Evolutionary conservation across 2,888 invertebrate species (phyloP).

Genomic region (Allacma fusca): DNA sequence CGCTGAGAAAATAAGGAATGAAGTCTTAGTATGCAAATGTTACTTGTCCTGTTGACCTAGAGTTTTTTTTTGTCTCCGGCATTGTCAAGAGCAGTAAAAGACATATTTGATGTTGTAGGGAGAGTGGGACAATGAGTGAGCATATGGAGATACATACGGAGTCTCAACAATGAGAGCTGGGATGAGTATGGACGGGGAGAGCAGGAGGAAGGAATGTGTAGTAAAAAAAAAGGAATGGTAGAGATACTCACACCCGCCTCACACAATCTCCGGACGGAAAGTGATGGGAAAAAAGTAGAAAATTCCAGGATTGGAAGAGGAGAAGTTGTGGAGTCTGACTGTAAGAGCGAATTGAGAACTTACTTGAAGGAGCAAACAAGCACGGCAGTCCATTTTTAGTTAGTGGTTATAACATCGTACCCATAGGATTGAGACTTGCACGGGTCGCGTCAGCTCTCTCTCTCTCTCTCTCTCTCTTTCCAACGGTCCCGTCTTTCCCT

Average conservation of each 20-base stretch:
- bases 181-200: not conserved
- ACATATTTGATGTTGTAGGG: too few relatives aligned
- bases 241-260: too few relatives aligned
- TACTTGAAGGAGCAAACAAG: not conserved
- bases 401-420: slow-evolving; percentile 29
- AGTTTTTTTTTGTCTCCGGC: too few relatives aligned
- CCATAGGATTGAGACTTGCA: slow-evolving; percentile 31
- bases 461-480: slow-evolving; percentile 25
- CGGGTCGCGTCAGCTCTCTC: slow-evolving; percentile 25
- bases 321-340: not conserved
- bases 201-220: not conserved
- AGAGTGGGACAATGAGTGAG: too few relatives aligned
- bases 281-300: not conserved
- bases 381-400: slow-evolving; percentile 29
- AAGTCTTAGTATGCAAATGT: too few relatives aligned
- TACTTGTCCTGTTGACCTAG: too few relatives aligned
- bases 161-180: not conserved
- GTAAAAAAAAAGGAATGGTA: not conserved
- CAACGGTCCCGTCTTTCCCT: slow-evolving; percentile 5
- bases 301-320: slow-evolving; percentile 30
- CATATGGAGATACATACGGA: too few relatives aligned
- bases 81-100: too few relatives aligned
- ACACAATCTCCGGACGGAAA: not conserved
- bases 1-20: too few relatives aligned
- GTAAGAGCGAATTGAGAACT: slow-evolving; percentile 4